Evolutionary conservation across 2,113 vertebrate species (phyloP).

Genomic region (Taxidea taxus): DNA sequence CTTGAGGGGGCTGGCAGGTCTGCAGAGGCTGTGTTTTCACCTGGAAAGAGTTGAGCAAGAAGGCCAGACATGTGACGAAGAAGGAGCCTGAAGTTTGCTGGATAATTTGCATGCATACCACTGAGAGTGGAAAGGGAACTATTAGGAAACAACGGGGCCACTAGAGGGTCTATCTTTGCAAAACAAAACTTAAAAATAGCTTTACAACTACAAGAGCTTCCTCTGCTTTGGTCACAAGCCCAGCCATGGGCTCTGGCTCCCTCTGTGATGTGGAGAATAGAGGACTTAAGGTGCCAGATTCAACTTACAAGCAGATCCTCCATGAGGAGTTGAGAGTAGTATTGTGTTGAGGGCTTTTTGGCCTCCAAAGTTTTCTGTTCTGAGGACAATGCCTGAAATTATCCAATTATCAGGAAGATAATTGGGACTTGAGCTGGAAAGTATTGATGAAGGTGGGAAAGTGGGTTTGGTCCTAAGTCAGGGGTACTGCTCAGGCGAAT

Average conservation of each 20-base stretch:
- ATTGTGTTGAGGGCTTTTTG: neutral
- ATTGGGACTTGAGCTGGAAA: neutral
- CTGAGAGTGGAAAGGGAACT: neutral
- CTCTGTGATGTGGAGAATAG: neutral
- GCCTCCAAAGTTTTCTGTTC: neutral
- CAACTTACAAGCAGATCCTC: neutral
- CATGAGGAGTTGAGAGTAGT: neutral
- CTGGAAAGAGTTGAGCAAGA: neutral
- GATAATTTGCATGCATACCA: neutral
- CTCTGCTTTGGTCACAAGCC: neutral
- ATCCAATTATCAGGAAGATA: neutral
- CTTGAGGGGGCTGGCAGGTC: neutral
- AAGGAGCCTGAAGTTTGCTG: neutral
- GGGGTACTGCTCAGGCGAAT: neutral
- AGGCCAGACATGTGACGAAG: neutral
- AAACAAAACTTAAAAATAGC: neutral
- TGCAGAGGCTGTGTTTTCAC: neutral
- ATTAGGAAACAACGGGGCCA: neutral
- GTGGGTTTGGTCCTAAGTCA: neutral
- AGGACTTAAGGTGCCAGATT: neutral
- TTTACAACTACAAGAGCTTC: neutral
- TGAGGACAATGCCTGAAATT: neutral
- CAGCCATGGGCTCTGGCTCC: neutral
- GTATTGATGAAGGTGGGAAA: neutral
- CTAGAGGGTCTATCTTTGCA: neutral